These are phyloP conservation scores for Anarsia innoxiella DNA, from an alignment of 2,888 invertebrate species.

Conservation along the genomic window DNA sequence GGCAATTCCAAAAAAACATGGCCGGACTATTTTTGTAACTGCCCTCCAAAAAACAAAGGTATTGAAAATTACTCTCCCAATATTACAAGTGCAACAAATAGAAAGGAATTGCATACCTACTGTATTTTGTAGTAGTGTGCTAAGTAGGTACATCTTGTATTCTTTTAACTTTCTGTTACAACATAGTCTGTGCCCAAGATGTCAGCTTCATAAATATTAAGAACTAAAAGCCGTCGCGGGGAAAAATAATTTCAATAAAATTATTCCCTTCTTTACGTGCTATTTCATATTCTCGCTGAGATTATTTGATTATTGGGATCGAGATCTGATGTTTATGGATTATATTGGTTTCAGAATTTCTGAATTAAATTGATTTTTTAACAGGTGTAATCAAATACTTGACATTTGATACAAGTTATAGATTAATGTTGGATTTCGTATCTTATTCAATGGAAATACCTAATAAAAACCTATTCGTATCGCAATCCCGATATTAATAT, in stretches of 20 bases:
- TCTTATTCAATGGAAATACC: no score
- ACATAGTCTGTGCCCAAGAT: slow-evolving; percentile 2
- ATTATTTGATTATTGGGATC: slow-evolving; percentile 20
- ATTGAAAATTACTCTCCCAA: neutral
- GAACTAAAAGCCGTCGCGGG: slow-evolving; percentile 20
- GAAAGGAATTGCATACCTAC: neutral
- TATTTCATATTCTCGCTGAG: slow-evolving; percentile 13
- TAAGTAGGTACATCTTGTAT: no score
- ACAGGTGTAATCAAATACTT: no score
- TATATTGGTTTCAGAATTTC: no score
- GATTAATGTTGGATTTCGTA: no score
- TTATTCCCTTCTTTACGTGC: slow-evolving; percentile 16
- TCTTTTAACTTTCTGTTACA: no score
- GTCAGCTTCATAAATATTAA: slow-evolving; percentile 34
- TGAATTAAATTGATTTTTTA: no score
- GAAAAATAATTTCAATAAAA: slow-evolving; percentile 27
- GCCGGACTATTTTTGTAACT: neutral
- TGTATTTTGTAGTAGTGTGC: no score
- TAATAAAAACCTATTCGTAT: no score
- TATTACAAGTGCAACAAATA: neutral
- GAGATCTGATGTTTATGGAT: no score
- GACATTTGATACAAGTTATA: no score
- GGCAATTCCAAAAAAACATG: neutral
- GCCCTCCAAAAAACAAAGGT: neutral
- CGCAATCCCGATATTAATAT: no score